A percentile compares a stretch with the other conserved stretches of the same genome.
phyloP scores from a whole-genome alignment of 2,113 vertebrate species.

The Paramormyrops kingsleyae region DNA sequence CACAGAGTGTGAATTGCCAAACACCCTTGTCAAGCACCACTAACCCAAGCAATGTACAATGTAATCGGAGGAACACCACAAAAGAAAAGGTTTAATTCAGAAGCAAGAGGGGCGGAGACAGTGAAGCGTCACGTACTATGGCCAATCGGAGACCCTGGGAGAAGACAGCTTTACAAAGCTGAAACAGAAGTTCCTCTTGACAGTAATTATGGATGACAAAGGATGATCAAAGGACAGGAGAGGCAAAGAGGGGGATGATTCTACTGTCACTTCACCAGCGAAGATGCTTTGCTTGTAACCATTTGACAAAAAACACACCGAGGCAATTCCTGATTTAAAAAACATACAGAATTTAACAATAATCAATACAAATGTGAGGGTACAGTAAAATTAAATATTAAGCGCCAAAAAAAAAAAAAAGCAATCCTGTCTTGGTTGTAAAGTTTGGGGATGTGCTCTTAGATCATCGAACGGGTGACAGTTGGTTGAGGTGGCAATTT shows the following conservation, averaged over 20 bases:
- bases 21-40: not conserved
- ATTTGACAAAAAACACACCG: not conserved
- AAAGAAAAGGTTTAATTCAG: not conserved
- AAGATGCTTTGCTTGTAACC: not conserved
- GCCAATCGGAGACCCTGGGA: not conserved
- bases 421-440: not conserved
- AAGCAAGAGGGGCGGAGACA: not conserved
- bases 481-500: not conserved
- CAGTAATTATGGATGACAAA: not conserved
- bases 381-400: not conserved
- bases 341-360: not conserved
- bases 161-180: not conserved
- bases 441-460: not conserved
- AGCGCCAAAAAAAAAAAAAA: not conserved
- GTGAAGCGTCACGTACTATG: not conserved
- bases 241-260: not conserved
- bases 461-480: not conserved
- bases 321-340: not conserved
- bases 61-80: not conserved
- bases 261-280: not conserved
- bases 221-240: not conserved
- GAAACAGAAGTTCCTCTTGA: not conserved
- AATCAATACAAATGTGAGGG: not conserved
- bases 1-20: not conserved
- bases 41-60: not conserved